phyloP scores from a whole-genome alignment of 2,113 vertebrate species.

The Struthio camelus region DNA sequence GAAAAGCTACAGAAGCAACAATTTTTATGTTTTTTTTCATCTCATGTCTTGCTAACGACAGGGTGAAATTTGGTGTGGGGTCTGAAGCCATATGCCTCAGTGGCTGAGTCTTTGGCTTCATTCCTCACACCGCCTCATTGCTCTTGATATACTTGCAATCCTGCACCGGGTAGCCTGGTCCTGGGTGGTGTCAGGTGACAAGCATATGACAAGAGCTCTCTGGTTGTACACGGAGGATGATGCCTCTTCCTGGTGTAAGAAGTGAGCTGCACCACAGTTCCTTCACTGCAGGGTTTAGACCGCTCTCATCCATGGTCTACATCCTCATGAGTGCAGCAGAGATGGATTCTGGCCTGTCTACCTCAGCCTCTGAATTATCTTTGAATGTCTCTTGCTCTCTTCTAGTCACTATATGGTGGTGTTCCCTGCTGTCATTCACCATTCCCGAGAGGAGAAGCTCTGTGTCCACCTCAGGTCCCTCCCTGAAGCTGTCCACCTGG shows the following conservation, averaged over 20 bases:
- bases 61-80: neutral
- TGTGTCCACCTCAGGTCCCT: slow-evolving; percentile 47
- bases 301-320: neutral
- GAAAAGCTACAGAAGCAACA: neutral
- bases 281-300: neutral
- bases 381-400: neutral
- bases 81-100: neutral
- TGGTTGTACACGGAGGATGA: neutral
- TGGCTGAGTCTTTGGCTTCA: neutral
- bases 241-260: neutral
- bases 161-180: neutral
- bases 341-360: neutral
- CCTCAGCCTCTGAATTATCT: neutral
- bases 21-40: neutral
- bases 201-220: neutral
- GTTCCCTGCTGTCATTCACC: slow-evolving; percentile 50
- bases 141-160: neutral
- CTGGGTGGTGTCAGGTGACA: neutral
- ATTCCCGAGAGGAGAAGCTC: slow-evolving; percentile 12
- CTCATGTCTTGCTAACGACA: neutral
- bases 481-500: neutral
- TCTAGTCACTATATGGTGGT: slow-evolving; percentile 40
- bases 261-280: neutral
- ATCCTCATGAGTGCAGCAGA: slow-evolving; percentile 24
- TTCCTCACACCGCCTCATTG: neutral